phyloP scores from a whole-genome alignment of 2,113 vertebrate genomes.

The Cynoglossus semilaevis region DNA sequence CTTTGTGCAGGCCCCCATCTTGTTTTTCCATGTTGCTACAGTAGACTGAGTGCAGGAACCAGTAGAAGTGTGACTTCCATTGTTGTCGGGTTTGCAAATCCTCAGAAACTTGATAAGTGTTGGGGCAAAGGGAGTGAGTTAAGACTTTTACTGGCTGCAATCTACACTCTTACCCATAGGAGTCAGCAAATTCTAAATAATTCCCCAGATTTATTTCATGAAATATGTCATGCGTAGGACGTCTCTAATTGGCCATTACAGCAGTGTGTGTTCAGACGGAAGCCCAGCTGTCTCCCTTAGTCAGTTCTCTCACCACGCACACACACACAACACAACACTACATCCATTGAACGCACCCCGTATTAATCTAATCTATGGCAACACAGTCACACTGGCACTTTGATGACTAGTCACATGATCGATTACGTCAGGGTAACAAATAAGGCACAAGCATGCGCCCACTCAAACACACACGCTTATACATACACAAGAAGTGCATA shows the following conservation, averaged over 20 bases:
- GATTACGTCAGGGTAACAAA: slow-evolving; percentile 28
- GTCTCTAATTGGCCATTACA: slow-evolving; percentile 30
- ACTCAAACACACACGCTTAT: slow-evolving; percentile 11
- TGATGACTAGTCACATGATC: slow-evolving; percentile 44
- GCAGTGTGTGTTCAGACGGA: slow-evolving; percentile 19
- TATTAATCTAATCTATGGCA: slow-evolving; percentile 47
- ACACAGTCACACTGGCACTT: slow-evolving; percentile 53
- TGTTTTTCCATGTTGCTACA: too few species aligned
- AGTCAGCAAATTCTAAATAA: not conserved
- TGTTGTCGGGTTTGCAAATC: too few species aligned
- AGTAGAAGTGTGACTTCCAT: too few species aligned
- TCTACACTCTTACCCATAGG: too few species aligned
- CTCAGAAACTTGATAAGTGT: too few species aligned
- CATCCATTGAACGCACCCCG: slow-evolving; percentile 14
- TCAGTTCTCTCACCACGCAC: not conserved
- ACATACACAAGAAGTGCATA: slow-evolving; percentile 7
- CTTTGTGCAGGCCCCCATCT: too few species aligned
- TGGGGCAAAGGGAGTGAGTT: too few species aligned
- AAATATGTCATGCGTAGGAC: not conserved
- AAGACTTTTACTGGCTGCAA: too few species aligned
- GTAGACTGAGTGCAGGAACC: too few species aligned
- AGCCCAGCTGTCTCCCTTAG: not conserved
- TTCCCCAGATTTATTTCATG: too few species aligned
- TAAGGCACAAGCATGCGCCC: slow-evolving; percentile 52
- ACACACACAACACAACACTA: not conserved